Evolutionary conservation across 2,888 invertebrate species (phyloP).

Genomic region (Campaea margaritaria): DNA sequence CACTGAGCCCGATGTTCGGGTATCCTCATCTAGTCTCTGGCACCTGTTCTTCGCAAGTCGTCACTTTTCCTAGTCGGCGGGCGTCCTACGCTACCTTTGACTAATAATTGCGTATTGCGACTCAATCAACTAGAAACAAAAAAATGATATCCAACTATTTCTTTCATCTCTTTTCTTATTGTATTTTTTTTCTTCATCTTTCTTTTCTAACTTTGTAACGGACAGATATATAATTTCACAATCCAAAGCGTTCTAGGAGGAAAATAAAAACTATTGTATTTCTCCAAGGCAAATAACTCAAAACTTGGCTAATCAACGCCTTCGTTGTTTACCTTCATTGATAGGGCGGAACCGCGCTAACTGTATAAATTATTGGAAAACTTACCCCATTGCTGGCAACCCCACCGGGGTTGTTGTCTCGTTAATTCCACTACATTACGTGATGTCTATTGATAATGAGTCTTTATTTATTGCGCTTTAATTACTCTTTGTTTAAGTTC

Average conservation of each 20-base stretch:
- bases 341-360: conserved; percentile 38
- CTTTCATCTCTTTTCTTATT: too few species aligned
- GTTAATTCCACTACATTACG: conserved; percentile 42
- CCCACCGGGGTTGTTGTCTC: conserved; percentile 25
- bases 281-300: conserved; percentile 25
- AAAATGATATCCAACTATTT: too few species aligned
- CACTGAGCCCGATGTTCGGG: too few species aligned
- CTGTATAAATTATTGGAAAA: conserved; percentile 54
- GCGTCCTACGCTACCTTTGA: too few species aligned
- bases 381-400: conserved; percentile 48
- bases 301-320: conserved; percentile 37
- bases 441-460: conserved; percentile 34
- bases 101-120: too few species aligned
- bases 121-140: too few species aligned
- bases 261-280: conserved; percentile 6
- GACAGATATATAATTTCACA: too few species aligned
- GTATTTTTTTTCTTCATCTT: too few species aligned
- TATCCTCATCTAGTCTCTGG: too few species aligned
- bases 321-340: conserved; percentile 47
- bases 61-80: too few species aligned
- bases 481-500: conserved; percentile 13
- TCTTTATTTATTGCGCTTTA: conserved; percentile 25
- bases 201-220: too few species aligned
- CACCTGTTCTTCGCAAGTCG: too few species aligned
- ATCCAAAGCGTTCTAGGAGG: not conserved